Evolutionary conservation across 2,797 vertebrate species (phyloP), one percentile per base, ranked within the genome.

Genomic region (Gymnocypris eckloni): DNA sequence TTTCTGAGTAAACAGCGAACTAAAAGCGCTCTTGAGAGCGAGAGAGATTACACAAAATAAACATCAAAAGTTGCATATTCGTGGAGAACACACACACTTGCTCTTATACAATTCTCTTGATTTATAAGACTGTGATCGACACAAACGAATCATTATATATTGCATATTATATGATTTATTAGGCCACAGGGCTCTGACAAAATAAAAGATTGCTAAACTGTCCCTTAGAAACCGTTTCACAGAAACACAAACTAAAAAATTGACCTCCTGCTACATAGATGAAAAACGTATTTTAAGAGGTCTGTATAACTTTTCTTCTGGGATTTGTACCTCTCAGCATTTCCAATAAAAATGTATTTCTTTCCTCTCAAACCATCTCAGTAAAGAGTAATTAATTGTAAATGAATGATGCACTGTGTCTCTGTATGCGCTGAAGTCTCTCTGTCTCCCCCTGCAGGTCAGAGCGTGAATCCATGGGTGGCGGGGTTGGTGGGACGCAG

Each of bases 391-490:
- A 37, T 76, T 81, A 1, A 18, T 43, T 82, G 37, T 61, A 28
- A 61, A 72, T 73, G 10, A 61, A 33, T 45, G 39, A 25, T 56
- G 39, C 48, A 71, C 4, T 84, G 61, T 50, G 48, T 52, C 50
- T 73, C 7, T 22, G 25, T 82, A 33, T 33, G 3, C 28, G 72
- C n/a, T 50, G 41, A 79, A 64, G 72, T 86, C 89, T 89, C 87
- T 93, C 67, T 94, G 90, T 92, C 90, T 89, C 92, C 90, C 89
- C 87, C 86, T 90, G 43, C 91, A 99, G 98, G 97, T 20, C 97
- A 98, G 89, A 99, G 97, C 86, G 94, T 99, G 90, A 99, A 98
- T 79, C 98, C 97, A 89, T 97, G 97, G 59, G 72, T 97, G 93
- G 97, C 96, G 0, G 98, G 98, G 56, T 95, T 99, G 15, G 96